Base-by-base conservation (phyloP, 2,888 invertebrate species). In the Gasteruption jaculator region DNA sequence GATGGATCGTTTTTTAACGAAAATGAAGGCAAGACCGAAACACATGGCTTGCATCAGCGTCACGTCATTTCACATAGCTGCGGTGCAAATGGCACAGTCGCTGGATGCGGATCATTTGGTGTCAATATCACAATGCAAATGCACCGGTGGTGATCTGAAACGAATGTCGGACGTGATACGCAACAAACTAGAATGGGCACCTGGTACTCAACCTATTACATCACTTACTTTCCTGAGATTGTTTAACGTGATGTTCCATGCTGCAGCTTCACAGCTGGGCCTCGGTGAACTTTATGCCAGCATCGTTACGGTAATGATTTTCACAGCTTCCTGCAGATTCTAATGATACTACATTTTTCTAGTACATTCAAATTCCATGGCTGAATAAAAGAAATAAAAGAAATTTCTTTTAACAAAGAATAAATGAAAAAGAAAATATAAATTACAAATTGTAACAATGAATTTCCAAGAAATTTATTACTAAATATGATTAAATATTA, bases 21-120 rank as follows among this genome's bases (percentile, higher is more conserved):
- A 85, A 68, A 87, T 89, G 86, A 87, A 86, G 73, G 83, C 83
- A 56, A 73, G 74, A 46, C 85, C 86, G 37, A 90, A 87, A 68
- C 90, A 91, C 73, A 81, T 92, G 73, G 86, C 86, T 5, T 91
- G 91, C 73, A 85, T 92, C 68, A 86, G 89, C 11, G 83, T 91
- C 22, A 84, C 90, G 46, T 87, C 90, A 56, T 85, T 91, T 74
- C 84, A 89, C 73, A 79, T 91, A 60, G 90, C 91, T 44, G 83
- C 87, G 56, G 76, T 78, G 63, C 80, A 83, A 43, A 74, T 81
- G 45, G 76, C 78, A 47, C 73, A 78, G 52, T 72, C 80, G 39
- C 75, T 78, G 49, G 76, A 80, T 62, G 75, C 81, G 37, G 80
- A 82, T 52, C 85, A 86, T 63, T 71, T 89, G 44, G 84, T 75